A percentile compares a stretch with the other conserved stretches of the same genome.
phyloP scores from a whole-genome alignment of 1,140 invertebrate genomes.

The Hypsibius dujardini region DNA sequence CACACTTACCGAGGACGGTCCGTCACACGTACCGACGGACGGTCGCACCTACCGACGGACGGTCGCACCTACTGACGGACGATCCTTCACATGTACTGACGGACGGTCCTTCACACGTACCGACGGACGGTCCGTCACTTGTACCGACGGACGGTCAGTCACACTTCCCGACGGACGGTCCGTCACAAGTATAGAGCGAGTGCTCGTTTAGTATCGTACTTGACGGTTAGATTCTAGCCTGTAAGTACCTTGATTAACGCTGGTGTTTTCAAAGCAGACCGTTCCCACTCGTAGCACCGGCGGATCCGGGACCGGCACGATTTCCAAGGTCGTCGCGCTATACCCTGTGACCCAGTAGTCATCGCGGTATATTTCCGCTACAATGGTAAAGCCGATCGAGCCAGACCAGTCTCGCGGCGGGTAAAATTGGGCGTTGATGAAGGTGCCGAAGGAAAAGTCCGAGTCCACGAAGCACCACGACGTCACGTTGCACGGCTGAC shows the following conservation, averaged over 20 bases:
- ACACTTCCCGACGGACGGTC: too few species aligned
- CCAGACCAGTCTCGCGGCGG: constrained; percentile 7
- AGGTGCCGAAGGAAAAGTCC: constrained; percentile 10
- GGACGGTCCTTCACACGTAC: too few species aligned
- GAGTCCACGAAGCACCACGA: background rate
- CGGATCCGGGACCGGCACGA: constrained; percentile 1
- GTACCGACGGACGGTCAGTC: too few species aligned
- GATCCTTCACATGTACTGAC: too few species aligned
- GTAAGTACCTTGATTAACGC: background rate
- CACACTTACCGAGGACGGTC: too few species aligned
- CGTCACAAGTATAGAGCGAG: too few species aligned
- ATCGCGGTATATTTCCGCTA: background rate
- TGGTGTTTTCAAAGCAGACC: background rate
- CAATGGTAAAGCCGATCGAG: background rate
- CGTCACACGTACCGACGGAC: too few species aligned
- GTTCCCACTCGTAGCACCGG: constrained; percentile 8
- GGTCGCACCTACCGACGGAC: too few species aligned
- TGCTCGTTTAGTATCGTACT: too few species aligned
- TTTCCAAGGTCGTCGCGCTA: background rate
- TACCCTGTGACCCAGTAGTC: constrained; percentile 15
- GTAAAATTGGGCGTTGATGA: background rate
- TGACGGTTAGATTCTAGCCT: too few species aligned
- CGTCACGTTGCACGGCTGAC: constrained; percentile 1
- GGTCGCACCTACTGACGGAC: too few species aligned
- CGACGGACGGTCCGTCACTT: too few species aligned